Evolutionary conservation across 2,888 invertebrate genomes (phyloP).

Genomic region (Orchesella flavescens): DNA sequence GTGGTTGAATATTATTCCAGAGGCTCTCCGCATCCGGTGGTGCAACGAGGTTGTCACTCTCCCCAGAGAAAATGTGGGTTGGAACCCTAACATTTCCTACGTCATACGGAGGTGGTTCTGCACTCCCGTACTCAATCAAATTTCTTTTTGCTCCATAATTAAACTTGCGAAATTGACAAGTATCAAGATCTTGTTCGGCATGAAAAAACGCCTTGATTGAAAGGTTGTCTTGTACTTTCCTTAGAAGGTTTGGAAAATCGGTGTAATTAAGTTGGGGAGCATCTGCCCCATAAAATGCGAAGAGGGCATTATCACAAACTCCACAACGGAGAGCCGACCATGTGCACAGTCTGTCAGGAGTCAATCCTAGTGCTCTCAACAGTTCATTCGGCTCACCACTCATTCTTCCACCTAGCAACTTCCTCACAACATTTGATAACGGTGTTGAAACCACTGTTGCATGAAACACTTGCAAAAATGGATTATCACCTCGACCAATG

Average conservation of each 20-base stretch:
- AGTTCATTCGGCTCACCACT: too few relatives aligned
- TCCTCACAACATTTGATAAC: too few relatives aligned
- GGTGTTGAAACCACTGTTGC: too few relatives aligned
- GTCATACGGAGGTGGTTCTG: conserved; percentile 32
- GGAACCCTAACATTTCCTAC: conserved; percentile 25
- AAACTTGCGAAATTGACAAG: conserved; percentile 40
- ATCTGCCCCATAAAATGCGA: conserved; percentile 8
- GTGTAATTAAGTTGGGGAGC: conserved; percentile 36
- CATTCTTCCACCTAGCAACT: too few relatives aligned
- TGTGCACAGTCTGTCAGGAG: neutral
- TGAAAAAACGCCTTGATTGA: conserved; percentile 28
- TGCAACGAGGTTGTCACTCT: conserved; percentile 17
- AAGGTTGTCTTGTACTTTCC: conserved; percentile 28
- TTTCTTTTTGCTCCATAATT: conserved; percentile 38
- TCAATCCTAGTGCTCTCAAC: too few relatives aligned
- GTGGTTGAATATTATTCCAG: too few relatives aligned
- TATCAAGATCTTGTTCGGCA: conserved; percentile 31
- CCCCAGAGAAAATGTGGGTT: conserved; percentile 34
- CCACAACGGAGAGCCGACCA: conserved; percentile 18
- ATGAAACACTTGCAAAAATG: too few relatives aligned
- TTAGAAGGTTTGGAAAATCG: conserved; percentile 40
- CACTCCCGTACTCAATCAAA: conserved; percentile 26
- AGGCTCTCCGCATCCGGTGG: too few relatives aligned
- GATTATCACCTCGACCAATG: too few relatives aligned
- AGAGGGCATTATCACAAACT: conserved; percentile 28